phyloP scores from a whole-genome alignment of 2,113 vertebrate species.

The Nothobranchius kuhntae region DNA sequence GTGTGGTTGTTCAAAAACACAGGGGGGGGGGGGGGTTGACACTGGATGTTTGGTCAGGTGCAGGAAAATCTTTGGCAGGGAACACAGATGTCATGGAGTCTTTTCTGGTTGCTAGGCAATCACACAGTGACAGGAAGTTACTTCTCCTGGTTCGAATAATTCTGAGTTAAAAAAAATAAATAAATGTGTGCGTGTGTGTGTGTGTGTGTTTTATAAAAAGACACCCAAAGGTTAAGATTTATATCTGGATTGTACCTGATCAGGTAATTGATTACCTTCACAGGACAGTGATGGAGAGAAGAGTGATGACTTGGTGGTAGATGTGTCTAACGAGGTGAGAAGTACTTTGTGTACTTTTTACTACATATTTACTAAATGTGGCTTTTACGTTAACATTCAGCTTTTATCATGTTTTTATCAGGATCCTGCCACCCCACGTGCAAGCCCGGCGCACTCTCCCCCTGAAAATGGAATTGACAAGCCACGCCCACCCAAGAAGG shows the following conservation, averaged over 20 bases:
- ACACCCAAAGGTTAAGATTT: neutral
- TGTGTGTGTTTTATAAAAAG: too few relatives aligned
- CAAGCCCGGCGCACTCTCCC: slow-evolving; percentile 94
- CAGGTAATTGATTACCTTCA: slow-evolving; percentile 14
- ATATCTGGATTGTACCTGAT: slow-evolving; percentile 7
- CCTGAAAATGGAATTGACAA: slow-evolving; percentile 98
- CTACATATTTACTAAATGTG: neutral
- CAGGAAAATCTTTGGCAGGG: neutral
- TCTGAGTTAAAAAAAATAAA: too few relatives aligned
- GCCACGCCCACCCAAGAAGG: slow-evolving; percentile 93
- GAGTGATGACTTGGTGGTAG: slow-evolving; percentile 95
- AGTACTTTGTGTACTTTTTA: neutral
- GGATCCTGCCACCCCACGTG: slow-evolving; percentile 96
- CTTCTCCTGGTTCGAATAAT: neutral
- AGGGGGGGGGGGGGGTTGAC: neutral
- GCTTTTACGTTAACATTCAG: neutral
- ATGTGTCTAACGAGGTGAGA: slow-evolving; percentile 94
- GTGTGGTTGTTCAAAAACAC: neutral
- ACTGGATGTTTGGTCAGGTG: neutral
- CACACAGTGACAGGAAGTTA: slow-evolving; percentile 1
- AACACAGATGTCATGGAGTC: slow-evolving; percentile 15
- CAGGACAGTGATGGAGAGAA: slow-evolving; percentile 99
- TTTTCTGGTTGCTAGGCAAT: slow-evolving; percentile 13
- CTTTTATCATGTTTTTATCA: slow-evolving; percentile 47
- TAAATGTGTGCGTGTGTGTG: too few relatives aligned